Evolutionary conservation across 2,113 vertebrate genomes (phyloP), one percentile per base, ranked within the genome.

Genomic region (Daboia siamensis): DNA sequence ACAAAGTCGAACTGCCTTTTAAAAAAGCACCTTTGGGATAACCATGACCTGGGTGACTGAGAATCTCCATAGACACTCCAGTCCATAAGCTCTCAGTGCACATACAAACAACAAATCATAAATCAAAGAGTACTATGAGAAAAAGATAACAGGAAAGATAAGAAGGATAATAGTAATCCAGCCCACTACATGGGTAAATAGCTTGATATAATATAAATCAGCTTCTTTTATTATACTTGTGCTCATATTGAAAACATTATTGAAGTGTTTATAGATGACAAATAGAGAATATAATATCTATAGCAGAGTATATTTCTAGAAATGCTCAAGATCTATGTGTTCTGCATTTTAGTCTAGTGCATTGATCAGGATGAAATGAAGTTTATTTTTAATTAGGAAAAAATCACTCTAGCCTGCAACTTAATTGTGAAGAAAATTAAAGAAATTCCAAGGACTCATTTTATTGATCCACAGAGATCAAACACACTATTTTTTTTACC

Each of bases 341-440:
- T 55, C 39, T 80, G 11, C n/a, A 54, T 55, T 89, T 84, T 90
- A 55, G 13, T 26, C 51, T 84, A 55, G 52, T 29, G 55, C 69
- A 33, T 84, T 55, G 90, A 56, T 23, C 33, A 46, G 33, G 23
- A 80, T 80, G 17, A 80, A 80, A 80, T 80, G 17, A 80, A 57
- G 24, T 46, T 86, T 85, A 17, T 44, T 54, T 91, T 91, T 86
- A 26, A 24, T 15, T 1, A 21, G 9, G 26, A 46, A n/a, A 64
- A 84, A 69, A 90, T 54, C 20, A 12, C 12, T 74, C 17, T 51
- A 86, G 57, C 26, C 15, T 48, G 20, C 80, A 86, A n/a, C 24
- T 86, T 86, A 91, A 91, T 48, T 91, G 51, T 57, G 44, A 91
- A 59, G 80, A 59, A 86, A 91, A 59, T 86, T 91, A 86, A 59